Base-by-base conservation (phyloP, 1,140 invertebrate genomes). In the Orussus abietinus region DNA sequence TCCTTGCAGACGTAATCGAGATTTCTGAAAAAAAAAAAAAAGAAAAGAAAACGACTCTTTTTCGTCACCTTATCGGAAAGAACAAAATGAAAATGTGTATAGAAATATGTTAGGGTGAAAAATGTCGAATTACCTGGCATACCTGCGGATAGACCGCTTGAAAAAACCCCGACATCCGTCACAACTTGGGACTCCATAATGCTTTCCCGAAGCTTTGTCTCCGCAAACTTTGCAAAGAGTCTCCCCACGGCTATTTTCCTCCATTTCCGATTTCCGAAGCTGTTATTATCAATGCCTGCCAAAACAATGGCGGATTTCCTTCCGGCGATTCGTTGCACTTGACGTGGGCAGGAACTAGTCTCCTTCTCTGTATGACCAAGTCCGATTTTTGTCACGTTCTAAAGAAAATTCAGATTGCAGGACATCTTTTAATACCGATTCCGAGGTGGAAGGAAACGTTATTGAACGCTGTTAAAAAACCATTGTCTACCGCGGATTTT, bases 1-100 rank as follows among this genome's bases (percentile, higher is more conserved):
- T 95, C 92, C 62, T 97, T 97, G 65, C 93, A 97, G 3, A 92
- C 81, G 69, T 95, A 96, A 59, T 92, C 90, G 55, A 95, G 68
- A 63, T 92, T 93, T 52, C 90, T 88, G 47, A 41, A 68, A 60
- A 53, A 26, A 43, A 36, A 47, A 25, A 44, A 46, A 47, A 11
- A n/a, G 3, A 19, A 31, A 26, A 38, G 9, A 32, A 43, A 35
- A 38, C n/a, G n/a, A n/a, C 7, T 4, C 3, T 5, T 15, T 41
- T 42, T 19, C 34, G 11, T 11, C 21, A 14, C 15, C 31, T 10
- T 12, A 33, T 9, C 12, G 6, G 5, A n/a, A n/a, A n/a, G n/a
- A n/a, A n/a, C n/a, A 36, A 42, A 35, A 42, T 30, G 17, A 28
- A 32, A 38, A 38, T 22, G 11, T 25, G 19, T 26, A 12, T 10